Evolutionary conservation across 2,888 invertebrate species (phyloP), one percentile per base, ranked within the genome.

Genomic region (Meteorus colon): DNA sequence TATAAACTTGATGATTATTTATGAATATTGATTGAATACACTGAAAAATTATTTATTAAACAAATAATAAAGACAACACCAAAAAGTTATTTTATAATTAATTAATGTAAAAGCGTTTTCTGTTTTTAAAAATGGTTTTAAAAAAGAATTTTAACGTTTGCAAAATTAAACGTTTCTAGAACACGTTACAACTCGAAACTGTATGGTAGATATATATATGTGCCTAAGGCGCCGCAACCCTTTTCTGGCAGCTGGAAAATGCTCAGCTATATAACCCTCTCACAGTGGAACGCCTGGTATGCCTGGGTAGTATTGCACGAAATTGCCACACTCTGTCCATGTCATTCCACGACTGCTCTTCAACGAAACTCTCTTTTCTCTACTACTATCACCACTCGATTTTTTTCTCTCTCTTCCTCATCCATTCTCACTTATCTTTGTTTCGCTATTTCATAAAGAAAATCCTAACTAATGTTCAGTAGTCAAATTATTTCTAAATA

Each of bases 301-400:
- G 86, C 87, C 85, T 19, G 80, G 80, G 81, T 82, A 86, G 86
- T 88, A 88, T 88, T 87, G 88, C 88, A 84, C 84, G 86, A 89
- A 89, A 89, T 89, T 89, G 87, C 88, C 87, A 83, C 86, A 88
- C 88, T 88, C 86, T 84, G 89, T 88, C 84, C 87, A 84, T 86
- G 88, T 89, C 89, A 87, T 88, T 89, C 87, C 83, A 60, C 78
- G 73, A 76, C 77, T 79, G 78, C 78, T 81, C 72, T 76, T 74
- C 67, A 77, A 76, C 73, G 51, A 79, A 62, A 73, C 75, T 74
- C 77, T 65, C 77, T 67, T 75, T 67, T 48, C 74, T 51, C 63
- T 59, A 59, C 67, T 78, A 75, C 74, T 77, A 55, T 74, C 60
- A 77, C 76, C 73, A 75, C 69, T 73, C 19, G 34, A 74, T 74